These are phyloP conservation scores for Linepithema humile DNA, from an alignment of 1,140 invertebrate genomes.

Conservation along the genomic window DNA sequence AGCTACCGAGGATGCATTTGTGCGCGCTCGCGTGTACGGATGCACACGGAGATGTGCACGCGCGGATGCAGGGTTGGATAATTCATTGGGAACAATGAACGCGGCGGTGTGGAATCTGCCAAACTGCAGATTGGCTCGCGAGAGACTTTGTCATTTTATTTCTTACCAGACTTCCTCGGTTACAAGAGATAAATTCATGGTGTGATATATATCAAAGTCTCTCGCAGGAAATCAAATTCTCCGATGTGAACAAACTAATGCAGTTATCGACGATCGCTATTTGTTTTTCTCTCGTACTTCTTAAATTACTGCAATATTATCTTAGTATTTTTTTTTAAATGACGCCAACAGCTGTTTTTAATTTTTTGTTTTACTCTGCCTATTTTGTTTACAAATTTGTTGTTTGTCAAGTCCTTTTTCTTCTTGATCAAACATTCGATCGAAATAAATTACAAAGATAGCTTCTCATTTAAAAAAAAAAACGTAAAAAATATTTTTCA, in stretches of 20 bases:
- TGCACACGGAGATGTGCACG: background rate
- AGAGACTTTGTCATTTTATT: constrained; percentile 24
- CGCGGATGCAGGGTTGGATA: constrained; percentile 36
- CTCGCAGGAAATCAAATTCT: background rate
- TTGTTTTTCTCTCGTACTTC: background rate
- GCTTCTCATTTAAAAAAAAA: too few relatives aligned
- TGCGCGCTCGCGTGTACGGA: background rate
- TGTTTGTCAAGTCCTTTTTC: background rate
- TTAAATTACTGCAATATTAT: background rate
- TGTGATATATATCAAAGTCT: background rate
- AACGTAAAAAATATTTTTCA: background rate
- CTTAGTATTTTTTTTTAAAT: background rate
- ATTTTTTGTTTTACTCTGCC: too few relatives aligned
- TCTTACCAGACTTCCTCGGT: constrained; percentile 17
- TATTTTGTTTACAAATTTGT: background rate
- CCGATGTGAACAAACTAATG: background rate
- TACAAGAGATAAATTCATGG: constrained; percentile 34
- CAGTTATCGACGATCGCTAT: background rate
- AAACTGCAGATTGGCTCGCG: constrained; percentile 38
- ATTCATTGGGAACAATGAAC: constrained; percentile 48
- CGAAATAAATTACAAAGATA: background rate
- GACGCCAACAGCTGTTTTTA: background rate
- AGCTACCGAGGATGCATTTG: constrained; percentile 15
- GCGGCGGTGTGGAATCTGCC: constrained; percentile 2
- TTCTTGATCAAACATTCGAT: background rate